phyloP scores from a whole-genome alignment of 2,888 invertebrate genomes.

The Macaria notata region DNA sequence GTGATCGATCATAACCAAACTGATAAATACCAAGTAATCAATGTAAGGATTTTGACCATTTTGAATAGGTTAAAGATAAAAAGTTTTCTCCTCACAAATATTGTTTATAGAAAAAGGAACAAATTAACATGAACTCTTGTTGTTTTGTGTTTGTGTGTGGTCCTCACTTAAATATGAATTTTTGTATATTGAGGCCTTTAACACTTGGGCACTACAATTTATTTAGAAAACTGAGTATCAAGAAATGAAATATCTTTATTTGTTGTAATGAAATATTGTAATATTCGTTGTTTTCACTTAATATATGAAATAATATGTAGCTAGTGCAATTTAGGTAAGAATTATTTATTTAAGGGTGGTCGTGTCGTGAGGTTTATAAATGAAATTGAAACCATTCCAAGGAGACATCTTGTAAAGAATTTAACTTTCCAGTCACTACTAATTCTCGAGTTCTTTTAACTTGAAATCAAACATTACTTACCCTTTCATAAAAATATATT shows the following conservation, averaged over 20 bases:
- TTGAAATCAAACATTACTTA: too few relatives aligned
- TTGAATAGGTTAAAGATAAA: too few relatives aligned
- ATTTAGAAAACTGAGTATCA: background rate
- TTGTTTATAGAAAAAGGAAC: too few relatives aligned
- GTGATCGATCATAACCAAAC: conserved; percentile 45
- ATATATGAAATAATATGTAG: conserved; percentile 49
- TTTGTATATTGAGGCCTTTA: background rate
- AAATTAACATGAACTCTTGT: too few relatives aligned
- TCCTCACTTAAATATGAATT: background rate
- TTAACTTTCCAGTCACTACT: conserved; percentile 14
- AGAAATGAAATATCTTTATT: background rate
- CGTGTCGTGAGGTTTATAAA: conserved; percentile 44
- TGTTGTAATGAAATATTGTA: conserved; percentile 5
- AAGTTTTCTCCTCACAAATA: too few relatives aligned
- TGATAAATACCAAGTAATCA: background rate
- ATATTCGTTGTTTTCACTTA: conserved; percentile 13
- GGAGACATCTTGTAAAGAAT: conserved; percentile 23
- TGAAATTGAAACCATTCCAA: conserved; percentile 64
- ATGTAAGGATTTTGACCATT: too few relatives aligned
- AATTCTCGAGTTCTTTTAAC: conserved; percentile 15
- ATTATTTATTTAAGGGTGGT: conserved; percentile 62
- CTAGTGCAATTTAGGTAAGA: conserved; percentile 68
- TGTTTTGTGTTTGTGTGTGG: too few relatives aligned
- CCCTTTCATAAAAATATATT: too few relatives aligned
- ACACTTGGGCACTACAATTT: background rate